These are phyloP conservation scores for Cordilura impudica DNA, from an alignment of 2,888 invertebrate genomes.

Conservation along the genomic window DNA sequence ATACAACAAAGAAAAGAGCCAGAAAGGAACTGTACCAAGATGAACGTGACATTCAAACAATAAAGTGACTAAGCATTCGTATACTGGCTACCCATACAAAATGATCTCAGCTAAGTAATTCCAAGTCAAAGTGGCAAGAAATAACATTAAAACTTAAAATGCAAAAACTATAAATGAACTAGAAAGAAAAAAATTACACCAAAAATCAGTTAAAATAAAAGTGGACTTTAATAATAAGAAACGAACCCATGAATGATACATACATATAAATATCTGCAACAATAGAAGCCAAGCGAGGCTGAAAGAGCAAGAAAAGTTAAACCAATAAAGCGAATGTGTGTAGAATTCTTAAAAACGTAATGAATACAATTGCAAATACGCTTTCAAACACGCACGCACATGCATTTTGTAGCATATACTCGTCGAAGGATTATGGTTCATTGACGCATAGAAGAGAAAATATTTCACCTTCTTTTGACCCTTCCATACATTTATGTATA, in stretches of 20 bases:
- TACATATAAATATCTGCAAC: constrained; percentile 1
- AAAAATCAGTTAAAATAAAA: constrained; percentile 53
- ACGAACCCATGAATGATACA: background rate
- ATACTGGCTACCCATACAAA: background rate
- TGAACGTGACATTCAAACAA: constrained; percentile 39
- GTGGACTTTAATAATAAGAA: constrained; percentile 43
- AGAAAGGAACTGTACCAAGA: constrained; percentile 7
- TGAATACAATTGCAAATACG: background rate
- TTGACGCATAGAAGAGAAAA: constrained; percentile 35
- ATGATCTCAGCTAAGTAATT: constrained; percentile 6
- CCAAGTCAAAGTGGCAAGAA: background rate
- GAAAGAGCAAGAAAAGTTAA: constrained; percentile 22
- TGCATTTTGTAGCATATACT: background rate
- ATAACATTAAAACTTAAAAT: constrained; percentile 37
- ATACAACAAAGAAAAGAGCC: constrained; percentile 13
- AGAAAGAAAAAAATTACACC: background rate
- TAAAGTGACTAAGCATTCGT: constrained; percentile 14
- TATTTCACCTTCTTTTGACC: constrained; percentile 7
- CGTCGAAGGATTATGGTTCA: constrained; percentile 11
- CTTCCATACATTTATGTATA: too few species aligned
- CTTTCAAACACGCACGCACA: background rate
- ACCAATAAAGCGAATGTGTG: constrained; percentile 56
- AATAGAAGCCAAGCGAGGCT: background rate
- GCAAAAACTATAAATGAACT: constrained; percentile 30
- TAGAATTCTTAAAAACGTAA: constrained; percentile 44